Evolutionary conservation across 2,797 vertebrate genomes (phyloP), one percentile per base, ranked within the genome.

Genomic region (Avahi laniger): DNA sequence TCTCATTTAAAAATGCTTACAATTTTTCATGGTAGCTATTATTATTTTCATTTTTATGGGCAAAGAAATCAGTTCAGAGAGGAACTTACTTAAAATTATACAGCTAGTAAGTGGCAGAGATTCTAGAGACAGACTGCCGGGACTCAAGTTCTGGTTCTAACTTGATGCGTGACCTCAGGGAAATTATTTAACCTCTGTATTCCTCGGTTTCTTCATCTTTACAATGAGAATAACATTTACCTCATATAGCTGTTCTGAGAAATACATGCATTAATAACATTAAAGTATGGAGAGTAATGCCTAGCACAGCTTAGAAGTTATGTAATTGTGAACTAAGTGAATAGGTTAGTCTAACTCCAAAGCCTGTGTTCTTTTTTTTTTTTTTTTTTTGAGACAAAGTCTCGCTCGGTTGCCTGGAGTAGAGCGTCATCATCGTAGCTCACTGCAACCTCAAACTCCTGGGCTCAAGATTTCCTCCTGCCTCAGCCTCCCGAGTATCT

Each of bases 31-130:
- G 35, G 26, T 72, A 83, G 50, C 24, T 41, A 43, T 94, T 81
- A 76, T 65, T 73, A 57, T 80, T 65, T 87, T 33, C 43, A 38
- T 85, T 78, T 89, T 80, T 70, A 82, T 89, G 20, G 54, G 63
- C n/a, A 96, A 95, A 70, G 52, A 87, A 94, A 72, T 20, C 46
- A 91, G 15, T 79, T 94, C 83, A 82, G 33, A 91, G 72, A 92
- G 13, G 24, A 89, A 70, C 48, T 84, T 93, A 54, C 24, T 91
- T 33, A 96, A 85, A 85, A 93, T 91, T 95, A 78, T 73, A 79
- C 7, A 76, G 65, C 61, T 91, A 26, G 26, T 76, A 81, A 89
- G 61, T 22, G 67, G 78, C 61, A 93, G 57, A 79, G 75, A 91
- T 93, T 85, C 28, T 86, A 17, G 35, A 89, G 14, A 72, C 33